phyloP scores from a whole-genome alignment of 2,113 vertebrate genomes.

The Alectura lathami region DNA sequence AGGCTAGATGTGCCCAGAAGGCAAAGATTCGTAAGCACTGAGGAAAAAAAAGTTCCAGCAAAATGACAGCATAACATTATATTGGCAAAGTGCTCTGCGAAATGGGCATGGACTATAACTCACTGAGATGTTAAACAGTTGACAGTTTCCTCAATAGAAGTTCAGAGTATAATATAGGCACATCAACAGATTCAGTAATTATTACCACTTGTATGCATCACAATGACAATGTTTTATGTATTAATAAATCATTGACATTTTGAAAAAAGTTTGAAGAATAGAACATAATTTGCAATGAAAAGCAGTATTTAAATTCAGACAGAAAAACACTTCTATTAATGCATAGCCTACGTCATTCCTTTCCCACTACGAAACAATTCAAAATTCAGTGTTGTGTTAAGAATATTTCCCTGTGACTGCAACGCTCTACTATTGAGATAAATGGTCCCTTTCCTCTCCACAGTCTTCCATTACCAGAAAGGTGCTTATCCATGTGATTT shows the following conservation, averaged over 20 bases:
- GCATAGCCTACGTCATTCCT: not conserved
- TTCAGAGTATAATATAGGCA: not conserved
- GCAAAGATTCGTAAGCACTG: not conserved
- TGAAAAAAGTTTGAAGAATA: not conserved
- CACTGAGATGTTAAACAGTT: not conserved
- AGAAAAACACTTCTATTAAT: not conserved
- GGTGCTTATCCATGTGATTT: not conserved
- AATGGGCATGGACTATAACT: not conserved
- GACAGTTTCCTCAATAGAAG: not conserved
- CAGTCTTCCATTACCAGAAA: not conserved
- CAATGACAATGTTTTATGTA: not conserved
- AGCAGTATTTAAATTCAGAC: not conserved
- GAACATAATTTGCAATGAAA: conserved; percentile 16
- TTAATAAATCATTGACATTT: not conserved
- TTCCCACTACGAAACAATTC: not conserved
- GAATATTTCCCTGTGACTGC: not conserved
- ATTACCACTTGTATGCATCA: not conserved
- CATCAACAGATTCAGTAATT: not conserved
- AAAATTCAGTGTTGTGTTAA: not conserved
- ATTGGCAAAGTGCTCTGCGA: not conserved
- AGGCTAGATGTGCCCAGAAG: not conserved
- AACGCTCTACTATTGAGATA: not conserved
- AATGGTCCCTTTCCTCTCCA: not conserved
- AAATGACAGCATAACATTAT: not conserved
- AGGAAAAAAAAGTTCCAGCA: not conserved